A percentile compares a stretch with the other conserved stretches of the same genome.
phyloP scores from a whole-genome alignment of 2,797 vertebrate genomes.

The Poeciliopsis infans region DNA sequence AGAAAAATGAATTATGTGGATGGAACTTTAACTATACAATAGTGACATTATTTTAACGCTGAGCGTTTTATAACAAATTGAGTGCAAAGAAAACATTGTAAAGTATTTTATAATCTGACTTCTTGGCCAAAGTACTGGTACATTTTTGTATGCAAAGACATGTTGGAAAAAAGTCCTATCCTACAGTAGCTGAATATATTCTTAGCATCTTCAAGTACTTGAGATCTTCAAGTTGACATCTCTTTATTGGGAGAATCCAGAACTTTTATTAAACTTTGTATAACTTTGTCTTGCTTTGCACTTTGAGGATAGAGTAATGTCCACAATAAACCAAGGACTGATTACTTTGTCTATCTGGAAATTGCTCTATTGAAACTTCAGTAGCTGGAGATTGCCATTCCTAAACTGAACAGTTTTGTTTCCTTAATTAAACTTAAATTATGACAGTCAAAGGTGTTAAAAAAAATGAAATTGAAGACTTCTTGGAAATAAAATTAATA shows the following conservation, averaged over 20 bases:
- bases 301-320: neutral
- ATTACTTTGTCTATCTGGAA: neutral
- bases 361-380: neutral
- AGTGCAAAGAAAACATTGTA: neutral
- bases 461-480: neutral
- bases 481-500: neutral
- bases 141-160: neutral
- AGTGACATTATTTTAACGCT: neutral
- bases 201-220: neutral
- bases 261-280: neutral
- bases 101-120: neutral
- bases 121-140: neutral
- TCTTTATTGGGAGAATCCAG: neutral
- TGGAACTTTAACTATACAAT: neutral
- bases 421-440: neutral
- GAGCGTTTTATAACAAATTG: neutral
- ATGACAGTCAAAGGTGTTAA: neutral
- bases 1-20: neutral
- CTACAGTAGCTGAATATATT: neutral
- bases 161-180: neutral
- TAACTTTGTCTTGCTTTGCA: neutral
- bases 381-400: neutral
- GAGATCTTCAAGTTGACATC: neutral
- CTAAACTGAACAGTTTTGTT: neutral
- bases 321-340: neutral